phyloP scores from a whole-genome alignment of 2,113 vertebrate species.

The Talpa occidentalis region DNA sequence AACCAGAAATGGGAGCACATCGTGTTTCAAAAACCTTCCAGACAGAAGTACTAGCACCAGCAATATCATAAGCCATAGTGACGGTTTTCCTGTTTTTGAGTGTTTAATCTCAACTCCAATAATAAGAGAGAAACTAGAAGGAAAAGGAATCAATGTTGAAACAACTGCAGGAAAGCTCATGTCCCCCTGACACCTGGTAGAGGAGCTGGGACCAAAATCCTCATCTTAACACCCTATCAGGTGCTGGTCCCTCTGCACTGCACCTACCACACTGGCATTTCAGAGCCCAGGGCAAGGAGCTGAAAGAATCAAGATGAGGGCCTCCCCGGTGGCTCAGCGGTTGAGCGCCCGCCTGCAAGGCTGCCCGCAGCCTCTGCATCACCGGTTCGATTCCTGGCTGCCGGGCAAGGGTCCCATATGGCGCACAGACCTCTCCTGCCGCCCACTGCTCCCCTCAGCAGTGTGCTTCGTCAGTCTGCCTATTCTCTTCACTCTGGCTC shows the following conservation, averaged over 20 bases:
- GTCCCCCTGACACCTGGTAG: background rate
- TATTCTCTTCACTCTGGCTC: no score
- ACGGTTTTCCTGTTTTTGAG: background rate
- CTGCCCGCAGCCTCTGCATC: no score
- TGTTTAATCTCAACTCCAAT: slow-evolving; percentile 33
- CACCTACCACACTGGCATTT: background rate
- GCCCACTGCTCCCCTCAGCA: no score
- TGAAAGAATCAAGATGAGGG: background rate
- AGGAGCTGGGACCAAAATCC: background rate
- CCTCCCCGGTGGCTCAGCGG: no score
- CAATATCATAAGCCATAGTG: background rate
- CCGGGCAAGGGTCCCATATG: no score
- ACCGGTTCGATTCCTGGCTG: no score
- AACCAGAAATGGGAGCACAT: background rate
- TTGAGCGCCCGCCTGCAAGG: no score
- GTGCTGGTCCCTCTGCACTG: background rate
- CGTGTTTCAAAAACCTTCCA: background rate
- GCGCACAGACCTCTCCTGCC: no score
- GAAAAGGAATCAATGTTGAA: slow-evolving; percentile 18
- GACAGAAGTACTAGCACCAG: background rate
- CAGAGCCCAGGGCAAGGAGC: background rate
- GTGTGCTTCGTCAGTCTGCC: no score
- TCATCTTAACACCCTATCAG: background rate
- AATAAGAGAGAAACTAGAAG: slow-evolving; percentile 14
- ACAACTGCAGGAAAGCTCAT: background rate